Conservation (phyloP, 2,113 vertebrate species). For the Zosterops hypoxanthus region DNA sequence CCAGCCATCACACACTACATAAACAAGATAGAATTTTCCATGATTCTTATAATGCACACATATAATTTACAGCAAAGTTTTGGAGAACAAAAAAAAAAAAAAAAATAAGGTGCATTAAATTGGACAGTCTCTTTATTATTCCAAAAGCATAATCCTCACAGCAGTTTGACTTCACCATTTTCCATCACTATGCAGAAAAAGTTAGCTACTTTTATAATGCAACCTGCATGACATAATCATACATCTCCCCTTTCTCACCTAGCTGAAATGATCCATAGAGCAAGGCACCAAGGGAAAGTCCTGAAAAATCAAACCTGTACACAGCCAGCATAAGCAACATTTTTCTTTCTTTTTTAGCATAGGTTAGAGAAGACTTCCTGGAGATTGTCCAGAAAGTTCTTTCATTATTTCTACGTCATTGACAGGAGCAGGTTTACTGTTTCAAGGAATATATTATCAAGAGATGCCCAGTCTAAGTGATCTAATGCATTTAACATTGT, state of each 20-base stretch:
- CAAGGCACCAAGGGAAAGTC: not conserved
- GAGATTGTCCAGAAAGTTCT: not conserved
- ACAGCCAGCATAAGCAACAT: not conserved
- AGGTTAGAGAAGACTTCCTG: not conserved
- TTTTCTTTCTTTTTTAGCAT: not conserved
- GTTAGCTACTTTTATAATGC: not conserved
- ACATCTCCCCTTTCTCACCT: not conserved
- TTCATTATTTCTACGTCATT: not conserved
- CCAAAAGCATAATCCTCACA: not conserved
- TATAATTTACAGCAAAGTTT: not conserved
- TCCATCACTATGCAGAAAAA: not conserved
- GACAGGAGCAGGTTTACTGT: not conserved
- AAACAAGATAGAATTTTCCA: not conserved
- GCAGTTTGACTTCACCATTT: not conserved
- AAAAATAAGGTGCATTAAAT: not conserved
- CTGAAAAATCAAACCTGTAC: not conserved
- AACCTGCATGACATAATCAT: not conserved
- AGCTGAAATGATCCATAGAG: not conserved
- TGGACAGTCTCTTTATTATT: not conserved
- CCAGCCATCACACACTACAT: not conserved
- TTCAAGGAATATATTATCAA: not conserved
- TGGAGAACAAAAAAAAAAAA: not conserved
- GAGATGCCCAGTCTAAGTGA: not conserved
- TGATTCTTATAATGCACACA: not conserved
- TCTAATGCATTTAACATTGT: not conserved